Conservation (phyloP, 2,888 invertebrate genomes). For the Oscheius sp. region DNA sequence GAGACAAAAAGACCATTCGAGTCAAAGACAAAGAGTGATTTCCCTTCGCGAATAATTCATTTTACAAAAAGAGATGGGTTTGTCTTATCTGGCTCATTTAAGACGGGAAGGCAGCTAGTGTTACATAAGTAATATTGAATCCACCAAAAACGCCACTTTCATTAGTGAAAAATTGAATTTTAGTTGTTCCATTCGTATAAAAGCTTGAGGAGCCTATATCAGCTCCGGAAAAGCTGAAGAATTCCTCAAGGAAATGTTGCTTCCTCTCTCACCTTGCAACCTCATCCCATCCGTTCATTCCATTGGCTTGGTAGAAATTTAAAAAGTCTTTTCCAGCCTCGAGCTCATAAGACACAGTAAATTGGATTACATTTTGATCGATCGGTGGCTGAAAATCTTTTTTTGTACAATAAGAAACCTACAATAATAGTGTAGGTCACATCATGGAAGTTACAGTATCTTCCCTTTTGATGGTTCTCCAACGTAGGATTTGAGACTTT, state of each 20-base stretch:
- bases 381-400: neutral
- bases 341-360: neutral
- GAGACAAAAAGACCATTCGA: too few relatives aligned
- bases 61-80: too few relatives aligned
- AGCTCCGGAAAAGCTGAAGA: conserved; percentile 3
- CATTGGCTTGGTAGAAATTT: neutral
- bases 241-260: neutral
- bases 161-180: neutral
- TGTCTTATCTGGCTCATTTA: too few relatives aligned
- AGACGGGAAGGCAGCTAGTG: neutral
- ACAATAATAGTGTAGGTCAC: neutral
- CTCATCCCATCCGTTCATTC: neutral
- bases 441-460: conserved; percentile 7
- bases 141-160: conserved; percentile 19
- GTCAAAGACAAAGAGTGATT: too few relatives aligned
- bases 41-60: too few relatives aligned
- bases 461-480: neutral
- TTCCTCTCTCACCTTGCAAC: neutral
- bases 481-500: neutral
- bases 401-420: neutral
- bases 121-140: neutral
- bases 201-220: neutral
- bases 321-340: neutral
- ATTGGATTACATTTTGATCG: neutral
- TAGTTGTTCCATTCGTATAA: neutral